A percentile compares a stretch with the other conserved stretches of the same genome.
These are phyloP conservation scores for Patiria pectinifera DNA, from an alignment of 53 echinoderm and acorn worm genomes.

Conservation along the genomic window DNA sequence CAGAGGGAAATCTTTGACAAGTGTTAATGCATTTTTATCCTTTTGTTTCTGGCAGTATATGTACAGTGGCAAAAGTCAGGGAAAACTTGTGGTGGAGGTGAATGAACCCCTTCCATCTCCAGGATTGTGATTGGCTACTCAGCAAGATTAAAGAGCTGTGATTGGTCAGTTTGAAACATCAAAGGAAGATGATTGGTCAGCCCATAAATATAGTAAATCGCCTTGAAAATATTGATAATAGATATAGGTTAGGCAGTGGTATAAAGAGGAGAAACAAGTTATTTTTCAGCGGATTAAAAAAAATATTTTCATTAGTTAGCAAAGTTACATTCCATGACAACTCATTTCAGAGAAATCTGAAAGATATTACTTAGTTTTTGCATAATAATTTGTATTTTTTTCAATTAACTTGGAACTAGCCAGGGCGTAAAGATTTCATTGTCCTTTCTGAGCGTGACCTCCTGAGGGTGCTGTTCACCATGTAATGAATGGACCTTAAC, in stretches of 20 bases:
- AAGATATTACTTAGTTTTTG: too few species aligned
- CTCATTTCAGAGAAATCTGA: too few species aligned
- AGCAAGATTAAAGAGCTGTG: not conserved
- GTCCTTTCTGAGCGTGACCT: too few species aligned
- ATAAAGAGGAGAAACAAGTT: not conserved
- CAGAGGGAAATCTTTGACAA: not conserved
- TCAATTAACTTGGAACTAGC: too few species aligned
- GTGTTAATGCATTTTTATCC: not conserved
- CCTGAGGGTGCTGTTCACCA: too few species aligned
- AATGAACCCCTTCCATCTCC: conserved; percentile 36
- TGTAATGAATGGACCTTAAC: too few species aligned
- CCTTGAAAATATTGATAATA: too few species aligned
- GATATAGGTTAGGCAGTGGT: not conserved
- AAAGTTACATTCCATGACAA: too few species aligned
- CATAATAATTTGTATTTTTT: too few species aligned
- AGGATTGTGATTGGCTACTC: conserved; percentile 6
- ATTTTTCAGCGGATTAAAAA: too few species aligned
- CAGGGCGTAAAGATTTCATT: too few species aligned
- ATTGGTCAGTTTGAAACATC: not conserved
- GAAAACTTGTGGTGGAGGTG: conserved; percentile 79
- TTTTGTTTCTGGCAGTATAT: conserved; percentile 70
- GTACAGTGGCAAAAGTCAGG: conserved; percentile 78
- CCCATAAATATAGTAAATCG: not conserved
- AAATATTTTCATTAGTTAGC: too few species aligned
- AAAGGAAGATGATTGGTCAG: not conserved